Evolutionary conservation across 2,797 vertebrate genomes (phyloP).

Genomic region (Taenioides sp.): DNA sequence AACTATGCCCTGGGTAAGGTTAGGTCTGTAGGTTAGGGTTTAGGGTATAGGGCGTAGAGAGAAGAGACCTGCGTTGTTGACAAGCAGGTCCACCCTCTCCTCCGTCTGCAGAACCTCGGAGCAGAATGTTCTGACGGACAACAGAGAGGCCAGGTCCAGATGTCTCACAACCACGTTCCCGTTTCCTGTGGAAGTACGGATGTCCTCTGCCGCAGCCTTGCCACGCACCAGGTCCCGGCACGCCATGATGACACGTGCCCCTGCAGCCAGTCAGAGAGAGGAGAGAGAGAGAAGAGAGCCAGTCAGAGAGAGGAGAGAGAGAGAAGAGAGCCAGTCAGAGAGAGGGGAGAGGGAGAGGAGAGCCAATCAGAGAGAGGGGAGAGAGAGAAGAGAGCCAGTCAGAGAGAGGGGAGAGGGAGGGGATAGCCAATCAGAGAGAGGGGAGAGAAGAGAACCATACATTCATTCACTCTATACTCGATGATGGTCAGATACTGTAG

Average conservation of each 20-base stretch:
- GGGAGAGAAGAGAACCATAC: neutral
- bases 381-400: neutral
- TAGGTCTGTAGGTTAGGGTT: neutral
- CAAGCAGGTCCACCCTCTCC: slow-evolving; percentile 74
- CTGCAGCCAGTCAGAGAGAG: slow-evolving; percentile 31
- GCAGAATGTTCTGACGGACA: slow-evolving; percentile 70
- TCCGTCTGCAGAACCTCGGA: slow-evolving; percentile 70
- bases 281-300: neutral
- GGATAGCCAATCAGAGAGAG: neutral
- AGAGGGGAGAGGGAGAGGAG: too few relatives aligned
- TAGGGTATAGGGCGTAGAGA: neutral
- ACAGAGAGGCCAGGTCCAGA: slow-evolving; percentile 73
- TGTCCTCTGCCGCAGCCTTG: slow-evolving; percentile 61
- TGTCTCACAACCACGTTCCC: slow-evolving; percentile 71
- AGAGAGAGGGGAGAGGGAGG: too few relatives aligned
- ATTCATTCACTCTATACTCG: too few relatives aligned
- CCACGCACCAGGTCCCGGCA: slow-evolving; percentile 74
- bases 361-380: neutral
- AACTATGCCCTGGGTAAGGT: too few relatives aligned
- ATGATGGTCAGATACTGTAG: too few relatives aligned
- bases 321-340: too few relatives aligned
- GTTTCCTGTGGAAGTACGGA: slow-evolving; percentile 69
- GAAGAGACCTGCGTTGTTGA: slow-evolving; percentile 79
- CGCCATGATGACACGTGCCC: slow-evolving; percentile 79
- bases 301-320: neutral